Percentiles rank a stretch among this genome's conserved stretches.
Conservation (phyloP, 2,888 invertebrate species). For the Cryptophagus acutangulus region DNA sequence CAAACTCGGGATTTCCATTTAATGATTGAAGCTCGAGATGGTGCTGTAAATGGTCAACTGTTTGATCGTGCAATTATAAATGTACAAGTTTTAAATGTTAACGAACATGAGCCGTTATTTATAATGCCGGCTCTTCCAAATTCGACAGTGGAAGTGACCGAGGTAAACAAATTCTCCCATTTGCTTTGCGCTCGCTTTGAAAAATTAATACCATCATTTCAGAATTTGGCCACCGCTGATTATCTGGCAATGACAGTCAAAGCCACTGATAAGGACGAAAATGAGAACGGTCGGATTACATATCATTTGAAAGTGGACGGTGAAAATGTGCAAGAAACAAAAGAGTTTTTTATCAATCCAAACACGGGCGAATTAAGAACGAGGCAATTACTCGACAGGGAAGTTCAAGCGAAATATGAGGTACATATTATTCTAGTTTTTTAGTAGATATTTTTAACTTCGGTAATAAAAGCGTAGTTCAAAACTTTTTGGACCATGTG, state of each 20-base stretch:
- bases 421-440: constrained; percentile 41
- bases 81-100: constrained; percentile 72
- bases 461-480: not conserved
- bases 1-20: constrained; percentile 54
- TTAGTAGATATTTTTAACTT: not conserved
- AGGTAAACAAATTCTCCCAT: constrained; percentile 52
- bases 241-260: constrained; percentile 76
- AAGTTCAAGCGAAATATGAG: constrained; percentile 62
- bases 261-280: constrained; percentile 76
- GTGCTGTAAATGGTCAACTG: constrained; percentile 58
- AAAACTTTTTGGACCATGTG: not conserved
- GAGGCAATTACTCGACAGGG: constrained; percentile 74
- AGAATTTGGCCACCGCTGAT: constrained; percentile 71
- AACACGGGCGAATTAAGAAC: constrained; percentile 77
- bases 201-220: constrained; percentile 11
- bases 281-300: constrained; percentile 77
- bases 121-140: constrained; percentile 70
- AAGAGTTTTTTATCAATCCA: constrained; percentile 74
- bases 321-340: constrained; percentile 68
- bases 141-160: constrained; percentile 75
- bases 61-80: constrained; percentile 66
- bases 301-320: constrained; percentile 73
- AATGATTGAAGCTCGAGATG: constrained; percentile 66
- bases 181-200: constrained; percentile 1
- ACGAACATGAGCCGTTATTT: constrained; percentile 77